Conservation (phyloP, 2,113 vertebrate genomes). For the Myiopsitta monachus region DNA sequence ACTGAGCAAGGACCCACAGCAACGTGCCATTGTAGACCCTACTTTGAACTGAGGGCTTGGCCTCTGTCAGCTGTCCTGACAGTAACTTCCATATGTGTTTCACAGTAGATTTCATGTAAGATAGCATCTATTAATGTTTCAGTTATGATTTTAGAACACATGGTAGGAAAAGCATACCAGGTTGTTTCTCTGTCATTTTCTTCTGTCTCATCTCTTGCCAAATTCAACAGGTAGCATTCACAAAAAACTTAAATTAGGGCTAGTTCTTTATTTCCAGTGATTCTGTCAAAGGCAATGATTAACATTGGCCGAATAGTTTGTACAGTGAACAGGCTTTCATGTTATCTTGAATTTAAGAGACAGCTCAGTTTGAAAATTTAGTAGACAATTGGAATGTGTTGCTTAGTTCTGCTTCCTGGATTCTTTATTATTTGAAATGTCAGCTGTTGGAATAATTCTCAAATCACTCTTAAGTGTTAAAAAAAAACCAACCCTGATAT, state of each 20-base stretch:
- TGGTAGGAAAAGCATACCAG: background rate
- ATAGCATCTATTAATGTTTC: background rate
- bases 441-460: background rate
- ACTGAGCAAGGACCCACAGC: background rate
- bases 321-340: background rate
- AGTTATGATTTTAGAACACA: background rate
- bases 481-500: background rate
- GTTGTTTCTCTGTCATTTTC: background rate
- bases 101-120: background rate
- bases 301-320: background rate
- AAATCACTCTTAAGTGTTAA: background rate
- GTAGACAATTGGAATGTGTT: rapidly evolving
- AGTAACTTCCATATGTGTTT: background rate
- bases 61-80: rapidly evolving
- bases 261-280: background rate
- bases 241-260: background rate
- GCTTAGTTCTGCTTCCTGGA: background rate
- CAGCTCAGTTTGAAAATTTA: background rate
- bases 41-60: background rate
- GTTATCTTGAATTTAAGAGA: background rate
- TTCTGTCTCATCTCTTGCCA: background rate
- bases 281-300: background rate
- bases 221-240: background rate
- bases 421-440: background rate
- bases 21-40: rapidly evolving